These are phyloP conservation scores for Orientallactaga sibirica DNA, from an alignment of 2,797 vertebrate species.

Conservation along the genomic window DNA sequence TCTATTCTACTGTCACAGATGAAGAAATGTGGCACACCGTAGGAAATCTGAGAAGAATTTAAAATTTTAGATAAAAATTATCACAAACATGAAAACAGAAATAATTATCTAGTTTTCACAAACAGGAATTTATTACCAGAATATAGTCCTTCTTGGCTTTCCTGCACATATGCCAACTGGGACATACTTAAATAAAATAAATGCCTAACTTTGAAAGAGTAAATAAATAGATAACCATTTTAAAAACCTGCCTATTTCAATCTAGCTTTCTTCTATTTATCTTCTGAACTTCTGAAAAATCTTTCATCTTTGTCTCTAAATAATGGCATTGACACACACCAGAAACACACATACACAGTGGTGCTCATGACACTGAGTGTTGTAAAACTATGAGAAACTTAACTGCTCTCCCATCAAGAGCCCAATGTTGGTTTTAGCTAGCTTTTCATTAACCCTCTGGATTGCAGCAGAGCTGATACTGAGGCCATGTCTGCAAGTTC, in stretches of 20 bases:
- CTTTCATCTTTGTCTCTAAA: neutral
- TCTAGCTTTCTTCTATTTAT: neutral
- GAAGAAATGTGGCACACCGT: neutral
- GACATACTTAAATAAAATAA: neutral
- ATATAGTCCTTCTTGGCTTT: neutral
- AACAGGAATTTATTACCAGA: neutral
- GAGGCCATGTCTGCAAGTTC: constrained; percentile 81
- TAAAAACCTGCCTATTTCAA: neutral
- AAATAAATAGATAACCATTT: neutral
- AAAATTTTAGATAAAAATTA: constrained; percentile 44
- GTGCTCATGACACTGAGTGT: neutral
- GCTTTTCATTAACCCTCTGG: constrained; percentile 71
- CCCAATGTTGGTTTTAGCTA: constrained; percentile 54
- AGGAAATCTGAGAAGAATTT: neutral
- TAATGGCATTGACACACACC: neutral
- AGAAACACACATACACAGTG: neutral
- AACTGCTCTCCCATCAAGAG: constrained; percentile 57
- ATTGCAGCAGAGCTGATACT: constrained; percentile 70
- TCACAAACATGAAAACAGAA: constrained; percentile 19
- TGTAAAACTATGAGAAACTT: constrained; percentile 37
- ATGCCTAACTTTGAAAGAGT: constrained; percentile 54
- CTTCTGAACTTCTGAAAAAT: neutral
- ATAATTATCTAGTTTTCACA: neutral
- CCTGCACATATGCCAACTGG: neutral
- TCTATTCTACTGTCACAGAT: neutral